Evolutionary conservation across 2,113 vertebrate genomes (phyloP), one percentile per base, ranked within the genome.

Genomic region (Pelusios castaneus): DNA sequence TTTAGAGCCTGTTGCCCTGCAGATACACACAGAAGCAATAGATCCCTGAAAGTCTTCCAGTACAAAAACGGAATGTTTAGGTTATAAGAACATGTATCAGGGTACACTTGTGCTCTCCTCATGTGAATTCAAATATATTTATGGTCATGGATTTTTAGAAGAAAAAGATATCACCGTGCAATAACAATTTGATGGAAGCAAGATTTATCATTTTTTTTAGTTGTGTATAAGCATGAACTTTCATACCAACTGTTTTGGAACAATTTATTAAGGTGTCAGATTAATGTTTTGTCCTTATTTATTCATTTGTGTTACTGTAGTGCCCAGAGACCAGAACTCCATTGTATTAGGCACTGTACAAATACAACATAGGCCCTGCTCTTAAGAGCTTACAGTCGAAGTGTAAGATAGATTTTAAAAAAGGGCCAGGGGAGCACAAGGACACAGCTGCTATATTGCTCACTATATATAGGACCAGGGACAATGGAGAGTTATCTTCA

Each of bases 201-300:
- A 90, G 90, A 87, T 54, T 92, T 3, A 70, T 38, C 17, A 78
- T 60, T 96, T 56, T 92, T 88, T 92, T 93, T 95, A 85, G 81
- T 94, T 94, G 41, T 95, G 93, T 95, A 95, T 96, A 97, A 96
- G 95, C 73, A 92, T 95, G 88, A 94, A 95, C 93, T 90, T 94
- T 89, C 82, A 83, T 87, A n/a, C 81, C 93, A 79, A 82, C 70
- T 91, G 96, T 73, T 41, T 79, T 87, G 91, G 91, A 93, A 63
- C 49, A 43, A 87, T 95, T 92, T 90, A 60, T 88, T 0, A 92
- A 56, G 92, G 91, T 94, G 80, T 77, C 82, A 90, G 91, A 89
- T 89, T 76, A 88, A 91, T 25, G 78, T 89, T 91, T 75, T 82
- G 22, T 92, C 41, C 41, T 45, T 75, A 51, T 92, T 94, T 67